Base-by-base conservation (phyloP, 2,113 vertebrate species). In the Podarcis cretensis region DNA sequence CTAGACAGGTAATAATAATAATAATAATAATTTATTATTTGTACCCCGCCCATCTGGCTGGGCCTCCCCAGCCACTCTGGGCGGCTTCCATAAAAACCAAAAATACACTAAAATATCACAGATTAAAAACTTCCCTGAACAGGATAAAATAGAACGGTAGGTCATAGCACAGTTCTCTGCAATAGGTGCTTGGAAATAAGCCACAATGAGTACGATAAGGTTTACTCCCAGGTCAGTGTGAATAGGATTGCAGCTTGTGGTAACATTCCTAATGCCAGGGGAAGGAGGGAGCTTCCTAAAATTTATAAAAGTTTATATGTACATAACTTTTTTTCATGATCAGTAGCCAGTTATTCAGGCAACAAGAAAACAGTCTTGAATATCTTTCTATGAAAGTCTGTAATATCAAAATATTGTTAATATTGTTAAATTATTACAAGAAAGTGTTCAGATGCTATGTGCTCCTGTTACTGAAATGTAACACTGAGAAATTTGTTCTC, bases 1-100 rank as follows among this genome's bases (percentile, higher is more conserved):
- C 97, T 99, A 97, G 99, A 99, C 98, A 98, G 99, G 99, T 99
- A n/a, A n/a, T n/a, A n/a, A n/a, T n/a, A n/a, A n/a, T n/a, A n/a
- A n/a, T n/a, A n/a, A n/a, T n/a, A n/a, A n/a, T n/a, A n/a, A n/a
- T n/a, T n/a, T n/a, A n/a, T n/a, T n/a, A n/a, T n/a, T n/a, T n/a
- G n/a, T n/a, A n/a, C n/a, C n/a, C n/a, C n/a, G n/a, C n/a, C n/a
- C n/a, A n/a, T n/a, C n/a, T n/a, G n/a, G n/a, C n/a, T n/a, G n/a
- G n/a, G n/a, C n/a, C n/a, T n/a, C n/a, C n/a, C n/a, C n/a, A n/a
- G n/a, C n/a, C n/a, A n/a, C n/a, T n/a, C n/a, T n/a, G n/a, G n/a
- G n/a, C n/a, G n/a, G n/a, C n/a, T n/a, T n/a, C n/a, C n/a, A n/a
- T n/a, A n/a, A n/a, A n/a, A n/a, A n/a, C n/a, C n/a, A n/a, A n/a